Conservation (phyloP, 2,113 vertebrate species). For the Cyphomyrus plagiostoma region DNA sequence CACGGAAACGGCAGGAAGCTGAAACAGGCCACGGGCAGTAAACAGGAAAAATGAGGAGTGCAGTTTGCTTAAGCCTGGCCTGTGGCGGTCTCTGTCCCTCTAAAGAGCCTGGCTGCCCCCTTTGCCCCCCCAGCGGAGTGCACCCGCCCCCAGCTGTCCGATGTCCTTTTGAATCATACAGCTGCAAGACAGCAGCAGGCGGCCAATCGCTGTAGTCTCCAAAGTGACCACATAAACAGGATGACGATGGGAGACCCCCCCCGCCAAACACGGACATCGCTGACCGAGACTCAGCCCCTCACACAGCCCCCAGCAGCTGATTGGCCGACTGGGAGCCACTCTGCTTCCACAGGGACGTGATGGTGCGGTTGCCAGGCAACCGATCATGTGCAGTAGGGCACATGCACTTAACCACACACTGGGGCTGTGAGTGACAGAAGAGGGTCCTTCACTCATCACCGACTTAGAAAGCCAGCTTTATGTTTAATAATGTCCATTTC, state of each 20-base stretch:
- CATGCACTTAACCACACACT: not conserved
- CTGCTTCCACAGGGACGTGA: not conserved
- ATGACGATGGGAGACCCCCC: not conserved
- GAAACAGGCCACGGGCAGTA: not conserved
- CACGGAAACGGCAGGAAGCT: conserved; percentile 3
- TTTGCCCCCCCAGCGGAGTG: not conserved
- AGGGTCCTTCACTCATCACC: not conserved
- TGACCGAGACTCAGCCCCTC: not conserved
- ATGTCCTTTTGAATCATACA: not conserved
- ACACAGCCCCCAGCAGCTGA: not conserved
- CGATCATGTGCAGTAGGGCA: not conserved
- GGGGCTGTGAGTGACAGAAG: not conserved
- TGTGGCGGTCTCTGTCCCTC: not conserved
- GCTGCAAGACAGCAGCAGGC: not conserved
- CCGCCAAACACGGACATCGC: not conserved
- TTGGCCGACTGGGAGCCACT: not conserved
- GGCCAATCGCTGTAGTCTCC: not conserved
- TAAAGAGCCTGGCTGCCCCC: not conserved
- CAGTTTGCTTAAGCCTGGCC: not conserved
- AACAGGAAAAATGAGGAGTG: conserved; percentile 4
- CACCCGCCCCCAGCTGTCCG: not conserved
- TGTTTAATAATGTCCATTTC: not conserved
- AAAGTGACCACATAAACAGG: not conserved
- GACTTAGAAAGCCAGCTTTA: not conserved
- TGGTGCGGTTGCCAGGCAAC: not conserved